Percentiles rank a stretch among this genome's conserved stretches.
Conservation (phyloP, 2,888 invertebrate genomes). For the Calliphora vomitoria region DNA sequence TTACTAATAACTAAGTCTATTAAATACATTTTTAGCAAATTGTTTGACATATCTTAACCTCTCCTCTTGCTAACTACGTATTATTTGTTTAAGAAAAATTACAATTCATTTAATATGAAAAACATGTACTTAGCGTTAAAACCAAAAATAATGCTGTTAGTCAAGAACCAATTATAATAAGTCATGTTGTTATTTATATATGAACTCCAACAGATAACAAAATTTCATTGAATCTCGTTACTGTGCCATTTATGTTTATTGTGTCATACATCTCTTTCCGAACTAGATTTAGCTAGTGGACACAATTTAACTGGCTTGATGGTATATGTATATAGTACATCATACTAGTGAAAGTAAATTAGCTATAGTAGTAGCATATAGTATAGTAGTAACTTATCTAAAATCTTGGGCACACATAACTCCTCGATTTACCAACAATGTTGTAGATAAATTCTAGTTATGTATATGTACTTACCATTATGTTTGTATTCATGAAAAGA, state of each 20-base stretch:
- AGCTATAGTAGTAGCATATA: neutral
- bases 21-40: neutral
- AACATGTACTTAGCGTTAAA: slow-evolving; percentile 1
- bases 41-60: too few species aligned
- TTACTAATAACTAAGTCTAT: neutral
- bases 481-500: neutral
- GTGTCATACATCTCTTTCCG: slow-evolving; percentile 43
- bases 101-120: neutral
- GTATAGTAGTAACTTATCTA: neutral
- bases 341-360: neutral
- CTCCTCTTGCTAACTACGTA: too few species aligned
- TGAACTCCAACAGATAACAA: neutral
- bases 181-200: slow-evolving; percentile 39
- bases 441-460: neutral
- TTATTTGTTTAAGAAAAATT: neutral
- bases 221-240: slow-evolving; percentile 21
- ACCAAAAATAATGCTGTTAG: neutral
- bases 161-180: slow-evolving; percentile 35
- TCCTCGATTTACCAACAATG: neutral
- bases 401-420: neutral
- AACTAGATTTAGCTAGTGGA: slow-evolving; percentile 11
- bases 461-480: neutral
- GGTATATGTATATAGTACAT: neutral
- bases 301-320: neutral
- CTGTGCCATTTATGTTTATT: slow-evolving; percentile 43